Percentiles rank a stretch among this genome's conserved stretches.
Conservation (phyloP, 2,113 vertebrate genomes). For the Thamnophis sirtalis region DNA sequence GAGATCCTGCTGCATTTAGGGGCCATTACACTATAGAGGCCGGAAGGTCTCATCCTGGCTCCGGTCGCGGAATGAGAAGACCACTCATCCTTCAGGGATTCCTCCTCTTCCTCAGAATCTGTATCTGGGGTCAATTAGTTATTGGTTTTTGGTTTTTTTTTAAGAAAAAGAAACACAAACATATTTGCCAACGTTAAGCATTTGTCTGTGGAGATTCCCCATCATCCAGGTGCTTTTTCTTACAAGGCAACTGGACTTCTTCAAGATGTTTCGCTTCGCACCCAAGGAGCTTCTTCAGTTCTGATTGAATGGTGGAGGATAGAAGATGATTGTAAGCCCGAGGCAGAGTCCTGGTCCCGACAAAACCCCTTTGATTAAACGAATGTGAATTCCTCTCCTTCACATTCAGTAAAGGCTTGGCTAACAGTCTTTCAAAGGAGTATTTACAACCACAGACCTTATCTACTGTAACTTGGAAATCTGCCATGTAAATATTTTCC, state of each 20-base stretch:
- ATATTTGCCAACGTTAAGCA: not conserved
- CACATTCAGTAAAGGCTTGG: too few species aligned
- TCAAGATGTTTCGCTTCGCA: not conserved
- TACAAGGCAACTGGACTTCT: not conserved
- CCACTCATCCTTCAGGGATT: slow-evolving; percentile 83
- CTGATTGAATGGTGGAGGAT: not conserved
- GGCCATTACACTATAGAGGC: slow-evolving; percentile 66
- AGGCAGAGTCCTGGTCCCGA: too few species aligned
- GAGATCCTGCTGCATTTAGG: slow-evolving; percentile 69
- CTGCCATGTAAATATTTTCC: too few species aligned
- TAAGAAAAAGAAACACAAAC: not conserved
- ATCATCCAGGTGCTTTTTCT: too few species aligned
- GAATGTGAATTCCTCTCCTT: too few species aligned
- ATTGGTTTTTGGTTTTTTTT: slow-evolving; percentile 41
- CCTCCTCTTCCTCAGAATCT: slow-evolving; percentile 88
- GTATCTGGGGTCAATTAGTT: slow-evolving; percentile 84
- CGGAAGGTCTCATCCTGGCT: slow-evolving; percentile 64
- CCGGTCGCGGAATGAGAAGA: slow-evolving; percentile 69
- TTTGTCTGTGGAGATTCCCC: not conserved
- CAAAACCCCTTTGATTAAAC: too few species aligned
- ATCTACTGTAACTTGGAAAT: too few species aligned
- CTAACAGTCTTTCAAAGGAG: too few species aligned
- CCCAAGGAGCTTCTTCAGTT: not conserved
- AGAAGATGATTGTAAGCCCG: too few species aligned
- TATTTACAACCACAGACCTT: too few species aligned